phyloP scores from a whole-genome alignment of 2,888 invertebrate species.

The Siphonodentalium dalli region DNA sequence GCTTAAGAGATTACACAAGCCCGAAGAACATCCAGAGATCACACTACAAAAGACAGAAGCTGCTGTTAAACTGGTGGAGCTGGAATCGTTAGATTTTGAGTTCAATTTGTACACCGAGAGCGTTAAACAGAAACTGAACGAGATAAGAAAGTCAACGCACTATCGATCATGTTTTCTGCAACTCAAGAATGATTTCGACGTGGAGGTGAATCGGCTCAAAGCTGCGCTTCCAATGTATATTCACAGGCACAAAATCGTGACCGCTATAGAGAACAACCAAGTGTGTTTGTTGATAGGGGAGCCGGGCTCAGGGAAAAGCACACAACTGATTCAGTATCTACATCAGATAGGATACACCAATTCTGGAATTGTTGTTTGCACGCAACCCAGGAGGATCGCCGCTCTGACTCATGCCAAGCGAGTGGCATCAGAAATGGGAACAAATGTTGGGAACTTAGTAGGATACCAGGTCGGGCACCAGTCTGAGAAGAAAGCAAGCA shows the following conservation, averaged over 20 bases:
- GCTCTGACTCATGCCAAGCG: slow-evolving; percentile 53
- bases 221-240: slow-evolving; percentile 52
- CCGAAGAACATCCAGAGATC: slow-evolving; percentile 7
- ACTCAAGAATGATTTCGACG: slow-evolving; percentile 26
- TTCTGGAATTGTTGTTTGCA: slow-evolving; percentile 50
- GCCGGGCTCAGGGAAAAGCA: slow-evolving; percentile 64
- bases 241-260: slow-evolving; percentile 35
- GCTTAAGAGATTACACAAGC: no score
- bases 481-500: slow-evolving; percentile 23
- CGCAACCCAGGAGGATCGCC: slow-evolving; percentile 62
- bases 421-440: slow-evolving; percentile 53
- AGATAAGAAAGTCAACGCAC: not conserved
- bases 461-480: slow-evolving; percentile 47
- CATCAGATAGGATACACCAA: slow-evolving; percentile 38
- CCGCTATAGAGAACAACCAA: slow-evolving; percentile 35
- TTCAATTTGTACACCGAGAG: slow-evolving; percentile 18
- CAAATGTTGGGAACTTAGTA: slow-evolving; percentile 43
- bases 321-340: slow-evolving; percentile 61
- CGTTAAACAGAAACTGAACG: slow-evolving; percentile 7
- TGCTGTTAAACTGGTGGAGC: slow-evolving; percentile 33
- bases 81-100: slow-evolving; percentile 28
- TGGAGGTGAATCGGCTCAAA: slow-evolving; percentile 36
- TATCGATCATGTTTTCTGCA: slow-evolving; percentile 12
- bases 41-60: slow-evolving; percentile 11
- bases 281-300: slow-evolving; percentile 56